Evolutionary conservation across 2,888 invertebrate genomes (phyloP), one percentile per base, ranked within the genome.

Genomic region (Ecliptopera silaceata): DNA sequence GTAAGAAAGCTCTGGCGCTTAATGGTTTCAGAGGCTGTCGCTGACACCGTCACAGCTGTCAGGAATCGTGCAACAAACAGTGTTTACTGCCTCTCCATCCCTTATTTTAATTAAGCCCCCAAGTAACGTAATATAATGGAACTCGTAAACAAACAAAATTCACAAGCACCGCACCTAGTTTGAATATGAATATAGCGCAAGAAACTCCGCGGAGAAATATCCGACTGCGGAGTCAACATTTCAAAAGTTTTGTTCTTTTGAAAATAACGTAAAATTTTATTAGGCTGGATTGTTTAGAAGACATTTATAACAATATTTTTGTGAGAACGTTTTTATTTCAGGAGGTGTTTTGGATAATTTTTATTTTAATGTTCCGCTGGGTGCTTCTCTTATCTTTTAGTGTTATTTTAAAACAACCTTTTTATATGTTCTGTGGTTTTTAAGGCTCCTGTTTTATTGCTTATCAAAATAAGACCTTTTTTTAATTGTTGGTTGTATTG

Each of bases 51-150:
- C 69, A 68, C 76, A 76, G 77, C 68, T 76, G 77, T 77, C 75
- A 74, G 66, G 66, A 67, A 70, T 72, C 63, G 63, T 63, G 69
- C 70, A 72, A 73, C 67, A 70, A 74, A 71, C 71, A 63, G 59
- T 60, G 62, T 68, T 72, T 68, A 66, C 65, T 64, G 64, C 56
- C 61, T 64, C 60, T 65, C 65, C 65, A 66, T 70, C 68, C 75
- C 70, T 72, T 77, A 75, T 74, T 77, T 79, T 79, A 79, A 79
- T 79, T 77, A 79, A 77, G 72, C 71, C 62, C 31, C 68, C 70
- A 70, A 73, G 71, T 70, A 74, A 70, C 71, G 66, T 64, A 66
- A 69, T 69, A 70, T 75, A 72, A 77, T 77, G 69, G 68, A 72
- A 71, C 63, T 71, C 70, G 67, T 75, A 76, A 78, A 75, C 72